Base-by-base conservation (phyloP, 2,797 vertebrate genomes). In the Lutjanus campechanus region DNA sequence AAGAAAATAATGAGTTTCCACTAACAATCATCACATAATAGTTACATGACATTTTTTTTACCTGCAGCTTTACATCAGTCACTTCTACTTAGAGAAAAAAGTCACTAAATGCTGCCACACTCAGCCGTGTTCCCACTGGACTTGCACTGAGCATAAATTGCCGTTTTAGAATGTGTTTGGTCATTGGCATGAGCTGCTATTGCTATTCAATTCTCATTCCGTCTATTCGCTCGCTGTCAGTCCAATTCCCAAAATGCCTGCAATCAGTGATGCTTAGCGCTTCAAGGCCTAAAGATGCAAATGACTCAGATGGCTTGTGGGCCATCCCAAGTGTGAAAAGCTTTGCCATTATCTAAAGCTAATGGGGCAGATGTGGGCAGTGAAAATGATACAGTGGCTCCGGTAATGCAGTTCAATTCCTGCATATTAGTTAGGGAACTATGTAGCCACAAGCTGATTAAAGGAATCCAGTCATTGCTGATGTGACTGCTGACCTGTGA, bases 321-420 rank as follows among this genome's bases (percentile, higher is more conserved):
- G 69, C 65, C 74, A 53, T 72, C 51, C 79, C 62, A 58, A 80
- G 61, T 80, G 83, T 86, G 76, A 80, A 85, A 76, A 58, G 62
- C 82, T 76, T 55, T 66, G 60, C 74, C 77, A 85, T 92, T 92
- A 91, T 84, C 67, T 80, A 41, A 79, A 88, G 79, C 82, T 91
- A 89, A 88, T 88, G 87, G 71, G 64, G 85, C 78, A 86, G 68
- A 86, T 69, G 69, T 73, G 13, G 76, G 67, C 66, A 78, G 53
- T 83, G 81, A 50, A 78, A 82, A 77, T 79, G 70, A 89, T 84
- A 73, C 73, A 79, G 73, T 71, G 62, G 43, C 74, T 76, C 49
- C 49, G 25, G 25, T 75, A 40, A 64, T 76, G 59, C 68, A 41
- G 70, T 78, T 82, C 73, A 80, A 5, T 62, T 74, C 50, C 73